These are phyloP conservation scores for Lagenorhynchus albirostris DNA, from an alignment of 2,113 vertebrate species.

Conservation along the genomic window DNA sequence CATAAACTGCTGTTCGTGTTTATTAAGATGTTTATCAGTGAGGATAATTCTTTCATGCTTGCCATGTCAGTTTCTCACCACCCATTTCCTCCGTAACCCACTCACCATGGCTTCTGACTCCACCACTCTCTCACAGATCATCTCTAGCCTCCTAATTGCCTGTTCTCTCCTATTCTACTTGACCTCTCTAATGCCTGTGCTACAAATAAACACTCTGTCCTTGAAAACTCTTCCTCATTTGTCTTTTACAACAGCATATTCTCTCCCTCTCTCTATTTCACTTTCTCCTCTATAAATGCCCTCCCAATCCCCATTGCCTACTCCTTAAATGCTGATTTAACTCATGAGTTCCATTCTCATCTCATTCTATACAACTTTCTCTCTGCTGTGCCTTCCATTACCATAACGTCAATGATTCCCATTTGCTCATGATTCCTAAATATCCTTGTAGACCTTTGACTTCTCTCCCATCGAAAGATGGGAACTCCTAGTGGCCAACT, in stretches of 20 bases:
- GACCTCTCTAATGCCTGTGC: neutral
- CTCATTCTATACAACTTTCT: neutral
- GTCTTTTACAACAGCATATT: neutral
- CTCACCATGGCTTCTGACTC: neutral
- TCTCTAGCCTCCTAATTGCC: neutral
- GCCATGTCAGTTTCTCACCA: neutral
- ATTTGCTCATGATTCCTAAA: neutral
- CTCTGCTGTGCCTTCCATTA: neutral
- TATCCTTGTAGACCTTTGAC: neutral
- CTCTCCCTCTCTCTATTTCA: neutral
- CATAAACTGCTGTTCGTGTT: neutral
- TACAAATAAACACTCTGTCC: neutral
- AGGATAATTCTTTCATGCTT: neutral
- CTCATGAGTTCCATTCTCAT: neutral
- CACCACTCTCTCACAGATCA: neutral
- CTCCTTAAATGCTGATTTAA: neutral
- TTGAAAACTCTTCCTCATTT: neutral
- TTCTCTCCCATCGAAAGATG: neutral
- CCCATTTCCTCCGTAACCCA: neutral
- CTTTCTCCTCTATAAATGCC: neutral
- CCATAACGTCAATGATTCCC: neutral
- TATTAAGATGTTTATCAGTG: neutral
- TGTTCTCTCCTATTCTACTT: neutral
- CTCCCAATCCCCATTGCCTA: neutral
- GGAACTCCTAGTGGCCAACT: neutral